Percentiles rank a stretch among this genome's conserved stretches.
Conservation (phyloP, 1,140 invertebrate species). For the Caenorhabditis brenneri region DNA sequence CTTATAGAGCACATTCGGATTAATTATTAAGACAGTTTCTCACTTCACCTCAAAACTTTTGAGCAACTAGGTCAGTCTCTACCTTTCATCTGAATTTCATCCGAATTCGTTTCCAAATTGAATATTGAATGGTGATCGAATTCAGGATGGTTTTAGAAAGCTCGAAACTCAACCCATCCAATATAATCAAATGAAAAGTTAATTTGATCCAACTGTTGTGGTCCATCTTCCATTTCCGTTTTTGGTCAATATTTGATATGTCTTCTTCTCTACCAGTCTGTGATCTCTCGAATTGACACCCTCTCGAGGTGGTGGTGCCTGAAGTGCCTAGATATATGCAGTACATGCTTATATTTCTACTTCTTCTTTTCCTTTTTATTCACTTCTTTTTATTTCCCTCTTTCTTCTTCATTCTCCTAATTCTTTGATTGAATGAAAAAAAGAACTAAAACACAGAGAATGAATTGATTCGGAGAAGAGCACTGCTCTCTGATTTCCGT, state of each 20-base stretch:
- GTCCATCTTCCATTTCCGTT: constrained; percentile 38
- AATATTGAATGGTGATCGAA: too few species aligned
- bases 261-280: constrained; percentile 17
- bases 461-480: neutral
- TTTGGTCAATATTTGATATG: constrained; percentile 42
- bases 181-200: too few species aligned
- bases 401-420: neutral
- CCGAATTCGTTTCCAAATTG: too few species aligned
- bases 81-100: neutral
- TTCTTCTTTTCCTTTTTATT: neutral
- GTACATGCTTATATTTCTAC: constrained; percentile 40
- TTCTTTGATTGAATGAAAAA: neutral
- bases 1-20: too few species aligned
- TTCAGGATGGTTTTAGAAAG: neutral
- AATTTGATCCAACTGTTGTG: constrained; percentile 1
- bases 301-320: neutral
- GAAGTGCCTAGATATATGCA: constrained; percentile 39
- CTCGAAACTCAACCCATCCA: too few species aligned
- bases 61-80: neutral
- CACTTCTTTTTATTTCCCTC: neutral
- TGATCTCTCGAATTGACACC: constrained; percentile 28
- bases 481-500: constrained; percentile 30
- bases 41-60: too few species aligned
- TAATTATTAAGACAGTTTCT: too few species aligned
- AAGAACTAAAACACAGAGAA: constrained; percentile 11